Evolutionary conservation across 92 coral and sea anemone genomes (phyloP), one percentile per base, ranked within the genome.

Genomic region (Hydrozoanthus gracilis): DNA sequence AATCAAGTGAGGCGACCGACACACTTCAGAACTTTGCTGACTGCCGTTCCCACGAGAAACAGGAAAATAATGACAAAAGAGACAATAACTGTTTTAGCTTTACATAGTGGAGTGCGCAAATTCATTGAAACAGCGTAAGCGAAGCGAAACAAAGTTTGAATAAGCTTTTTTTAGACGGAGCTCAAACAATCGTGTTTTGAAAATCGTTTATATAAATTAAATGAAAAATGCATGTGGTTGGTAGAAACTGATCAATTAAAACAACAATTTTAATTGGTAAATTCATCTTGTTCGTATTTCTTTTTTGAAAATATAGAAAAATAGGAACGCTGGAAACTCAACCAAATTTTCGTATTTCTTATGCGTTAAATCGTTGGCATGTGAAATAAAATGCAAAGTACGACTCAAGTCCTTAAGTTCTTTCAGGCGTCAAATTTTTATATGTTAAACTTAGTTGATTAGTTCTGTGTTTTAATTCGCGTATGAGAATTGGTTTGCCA

Each of bases 11-110:
- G 51, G 70, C 64, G 51, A 77, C 85, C 85, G 74, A 80, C 85
- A 80, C 85, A 80, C 85, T 65, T 58, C 62, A 47, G 61, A 74
- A 80, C 54, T 80, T 65, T 64, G 49, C 60, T 8, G 13, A 65
- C 61, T 66, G 51, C 46, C 73, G 8, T 80, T 80, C 85, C 85
- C 85, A 80, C 85, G 85, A 80, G 85, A 80, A 80, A 80, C 85
- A 80, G 85, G 85, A 80, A 80, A 64, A 47, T 51, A 7, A 13
- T 7, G 44, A 16, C 44, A 80, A 80, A 79, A 64, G 48, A 13
- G 64, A 65, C 72, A 49, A 64, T 64, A 20, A 64, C 16, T 39
- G 69, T 44, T 66, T 80, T 80, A 8, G 85, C 73, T 4, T n/a
- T 18, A 17, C 51, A 80, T 74, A 80, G 64, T 78, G 47, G 17